These are phyloP conservation scores for Digitonthophagus gazella DNA, from an alignment of 2,888 invertebrate genomes.

Conservation along the genomic window DNA sequence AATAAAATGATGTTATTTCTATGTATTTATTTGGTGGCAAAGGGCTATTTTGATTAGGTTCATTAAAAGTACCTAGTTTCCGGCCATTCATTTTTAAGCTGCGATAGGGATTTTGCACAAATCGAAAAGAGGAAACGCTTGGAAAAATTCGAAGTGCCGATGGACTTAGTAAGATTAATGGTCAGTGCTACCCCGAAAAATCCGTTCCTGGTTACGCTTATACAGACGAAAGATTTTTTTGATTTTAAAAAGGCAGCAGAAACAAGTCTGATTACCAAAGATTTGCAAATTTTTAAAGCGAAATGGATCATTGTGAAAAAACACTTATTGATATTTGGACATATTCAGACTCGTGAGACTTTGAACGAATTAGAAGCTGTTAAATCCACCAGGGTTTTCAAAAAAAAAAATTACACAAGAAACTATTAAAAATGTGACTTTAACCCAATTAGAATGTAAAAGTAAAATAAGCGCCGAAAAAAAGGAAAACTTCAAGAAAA, in stretches of 20 bases:
- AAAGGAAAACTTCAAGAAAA: background rate
- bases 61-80: background rate
- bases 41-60: too few species aligned
- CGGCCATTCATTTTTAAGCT: background rate
- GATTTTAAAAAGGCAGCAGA: constrained; percentile 20
- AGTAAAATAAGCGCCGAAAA: background rate
- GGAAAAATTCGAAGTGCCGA: constrained; percentile 20
- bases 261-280: constrained; percentile 16
- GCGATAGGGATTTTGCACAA: background rate
- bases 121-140: constrained; percentile 3
- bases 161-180: constrained; percentile 25
- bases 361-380: constrained; percentile 19
- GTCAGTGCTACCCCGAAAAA: constrained; percentile 21
- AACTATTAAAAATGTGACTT: background rate
- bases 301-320: too few species aligned
- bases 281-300: constrained; percentile 22
- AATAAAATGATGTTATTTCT: background rate
- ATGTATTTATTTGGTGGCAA: background rate
- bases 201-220: constrained; percentile 24
- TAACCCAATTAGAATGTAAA: background rate
- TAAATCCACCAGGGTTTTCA: too few species aligned
- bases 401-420: background rate
- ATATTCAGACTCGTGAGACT: constrained; percentile 20
- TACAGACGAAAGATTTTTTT: constrained; percentile 24
- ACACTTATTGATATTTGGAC: too few species aligned